Conservation (phyloP, 2,888 invertebrate genomes). For the Harmothoe impar region DNA sequence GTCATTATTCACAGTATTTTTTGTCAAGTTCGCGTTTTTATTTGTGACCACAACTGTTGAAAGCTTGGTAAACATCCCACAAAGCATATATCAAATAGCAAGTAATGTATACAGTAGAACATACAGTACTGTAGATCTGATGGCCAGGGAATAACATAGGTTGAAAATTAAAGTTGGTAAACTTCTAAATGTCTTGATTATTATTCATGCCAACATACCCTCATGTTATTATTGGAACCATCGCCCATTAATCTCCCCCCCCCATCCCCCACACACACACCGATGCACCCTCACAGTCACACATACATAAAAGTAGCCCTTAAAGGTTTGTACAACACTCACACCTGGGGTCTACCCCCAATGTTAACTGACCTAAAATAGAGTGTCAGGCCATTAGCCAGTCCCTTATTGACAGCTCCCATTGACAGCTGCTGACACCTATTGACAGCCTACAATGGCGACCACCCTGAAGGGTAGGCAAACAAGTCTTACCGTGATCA, state of each 20-base stretch:
- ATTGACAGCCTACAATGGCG: background rate
- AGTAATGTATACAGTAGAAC: no score
- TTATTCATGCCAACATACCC: no score
- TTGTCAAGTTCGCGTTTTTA: background rate
- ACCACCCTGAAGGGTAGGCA: background rate
- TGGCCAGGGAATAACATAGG: no score
- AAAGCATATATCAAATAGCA: no score
- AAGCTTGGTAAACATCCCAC: no score
- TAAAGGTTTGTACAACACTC: constrained; percentile 7
- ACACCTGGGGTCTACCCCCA: background rate
- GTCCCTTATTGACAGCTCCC: background rate
- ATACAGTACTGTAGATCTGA: no score
- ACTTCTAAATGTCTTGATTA: no score
- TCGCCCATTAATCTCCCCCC: background rate
- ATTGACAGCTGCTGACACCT: constrained; percentile 31
- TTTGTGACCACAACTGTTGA: no score
- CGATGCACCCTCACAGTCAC: background rate
- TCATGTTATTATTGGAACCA: background rate
- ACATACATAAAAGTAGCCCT: background rate
- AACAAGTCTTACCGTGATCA: constrained; percentile 9
- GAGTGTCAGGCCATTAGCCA: background rate
- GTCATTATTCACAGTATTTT: no score
- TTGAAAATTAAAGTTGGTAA: no score
- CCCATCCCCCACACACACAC: background rate
- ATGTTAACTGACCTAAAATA: background rate